These are phyloP conservation scores for Dolichotis patagonum DNA, from an alignment of 2,113 vertebrate genomes.

Conservation along the genomic window DNA sequence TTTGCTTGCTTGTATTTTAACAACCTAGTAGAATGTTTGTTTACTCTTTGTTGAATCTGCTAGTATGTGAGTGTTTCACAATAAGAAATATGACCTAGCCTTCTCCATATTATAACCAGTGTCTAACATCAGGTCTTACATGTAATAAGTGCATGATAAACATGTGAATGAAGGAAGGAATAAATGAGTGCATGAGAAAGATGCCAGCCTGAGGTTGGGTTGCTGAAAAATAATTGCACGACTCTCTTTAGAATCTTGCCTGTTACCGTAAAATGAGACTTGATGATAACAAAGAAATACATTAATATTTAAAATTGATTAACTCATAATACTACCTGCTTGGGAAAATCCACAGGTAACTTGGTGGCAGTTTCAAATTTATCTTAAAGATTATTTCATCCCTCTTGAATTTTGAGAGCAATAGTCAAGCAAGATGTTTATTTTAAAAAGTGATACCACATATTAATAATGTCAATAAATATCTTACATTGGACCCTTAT, in stretches of 20 bases:
- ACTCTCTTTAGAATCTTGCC: conserved; percentile 18
- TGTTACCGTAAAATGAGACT: not conserved
- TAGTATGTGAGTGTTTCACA: not conserved
- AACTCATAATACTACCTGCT: conserved; percentile 35
- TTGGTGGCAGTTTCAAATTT: conserved; percentile 25
- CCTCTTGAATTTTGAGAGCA: conserved; percentile 33
- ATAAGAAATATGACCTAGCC: not conserved
- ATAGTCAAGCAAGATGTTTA: conserved; percentile 53
- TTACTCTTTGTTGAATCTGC: not conserved
- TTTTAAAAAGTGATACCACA: conserved; percentile 39
- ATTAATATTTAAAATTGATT: conserved; percentile 35
- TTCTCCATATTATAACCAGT: not conserved
- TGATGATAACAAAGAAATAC: conserved; percentile 38
- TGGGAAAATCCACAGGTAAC: conserved; percentile 27
- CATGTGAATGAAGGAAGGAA: conserved; percentile 15
- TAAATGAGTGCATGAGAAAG: not conserved
- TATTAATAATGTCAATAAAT: conserved; percentile 31
- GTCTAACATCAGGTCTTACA: not conserved
- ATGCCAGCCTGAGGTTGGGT: not conserved
- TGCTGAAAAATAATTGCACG: not conserved
- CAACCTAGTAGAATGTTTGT: not conserved
- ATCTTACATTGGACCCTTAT: not conserved
- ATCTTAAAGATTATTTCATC: conserved; percentile 14
- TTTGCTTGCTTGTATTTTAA: not conserved
- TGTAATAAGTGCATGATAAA: not conserved